These are phyloP conservation scores for Cyrtorhinus lividipennis DNA, from an alignment of 1,140 invertebrate species.

Conservation along the genomic window DNA sequence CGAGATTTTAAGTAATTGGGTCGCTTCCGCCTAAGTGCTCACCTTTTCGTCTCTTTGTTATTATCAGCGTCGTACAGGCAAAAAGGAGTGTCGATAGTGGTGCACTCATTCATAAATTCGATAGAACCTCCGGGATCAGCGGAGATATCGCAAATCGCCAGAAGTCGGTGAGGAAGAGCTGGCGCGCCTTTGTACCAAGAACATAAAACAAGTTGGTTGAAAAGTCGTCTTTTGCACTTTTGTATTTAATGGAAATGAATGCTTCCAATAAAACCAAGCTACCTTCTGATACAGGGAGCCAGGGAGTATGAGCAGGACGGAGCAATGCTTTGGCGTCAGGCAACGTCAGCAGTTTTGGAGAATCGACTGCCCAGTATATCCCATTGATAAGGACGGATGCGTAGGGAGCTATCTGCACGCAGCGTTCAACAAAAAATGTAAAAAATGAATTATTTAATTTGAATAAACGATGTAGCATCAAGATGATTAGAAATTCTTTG, in stretches of 20 bases:
- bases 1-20: no score
- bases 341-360: slow-evolving; percentile 89
- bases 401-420: slow-evolving; percentile 77
- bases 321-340: slow-evolving; percentile 94
- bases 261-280: no score
- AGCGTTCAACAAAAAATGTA: background rate
- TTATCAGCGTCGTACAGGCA: slow-evolving; percentile 96
- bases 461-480: no score
- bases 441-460: no score
- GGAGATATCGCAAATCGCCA: slow-evolving; percentile 94
- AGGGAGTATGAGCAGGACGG: slow-evolving; percentile 73
- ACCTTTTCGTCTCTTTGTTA: slow-evolving; percentile 91
- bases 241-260: no score
- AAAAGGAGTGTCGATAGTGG: slow-evolving; percentile 97
- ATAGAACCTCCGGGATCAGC: slow-evolving; percentile 98
- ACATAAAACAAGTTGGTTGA: no score
- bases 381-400: slow-evolving; percentile 95
- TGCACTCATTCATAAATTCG: slow-evolving; percentile 99
- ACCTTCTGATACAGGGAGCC: slow-evolving; percentile 62
- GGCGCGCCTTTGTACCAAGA: no score
- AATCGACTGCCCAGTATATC: slow-evolving; percentile 96
- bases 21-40: no score
- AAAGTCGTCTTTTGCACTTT: no score
- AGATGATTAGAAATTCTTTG: no score
- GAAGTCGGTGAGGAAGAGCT: slow-evolving; percentile 73